Percentiles rank a stretch among this genome's conserved stretches.
Conservation (phyloP, 2,888 invertebrate species). For the Calephelis perditalis region DNA sequence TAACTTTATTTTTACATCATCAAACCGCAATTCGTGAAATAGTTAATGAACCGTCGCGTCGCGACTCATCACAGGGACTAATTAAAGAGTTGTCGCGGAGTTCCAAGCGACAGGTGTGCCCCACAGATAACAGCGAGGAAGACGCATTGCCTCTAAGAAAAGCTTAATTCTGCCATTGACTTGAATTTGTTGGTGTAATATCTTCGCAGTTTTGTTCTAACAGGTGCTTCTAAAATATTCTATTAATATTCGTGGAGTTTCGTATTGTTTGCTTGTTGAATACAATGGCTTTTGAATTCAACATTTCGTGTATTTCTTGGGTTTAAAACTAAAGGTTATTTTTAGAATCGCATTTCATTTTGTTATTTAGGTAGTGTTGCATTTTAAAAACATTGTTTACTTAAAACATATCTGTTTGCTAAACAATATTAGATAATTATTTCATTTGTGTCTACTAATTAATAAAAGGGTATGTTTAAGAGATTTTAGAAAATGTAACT, state of each 20-base stretch:
- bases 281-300: too few species aligned
- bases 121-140: conserved; percentile 45
- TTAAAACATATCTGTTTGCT: too few species aligned
- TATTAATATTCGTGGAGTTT: conserved; percentile 1
- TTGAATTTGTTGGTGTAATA: conserved; percentile 23
- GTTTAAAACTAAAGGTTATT: too few species aligned
- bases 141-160: conserved; percentile 44
- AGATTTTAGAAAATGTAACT: too few species aligned
- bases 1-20: conserved; percentile 32
- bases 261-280: background rate
- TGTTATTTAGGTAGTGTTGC: too few species aligned
- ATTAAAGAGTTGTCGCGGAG: conserved; percentile 58
- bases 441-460: too few species aligned
- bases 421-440: too few species aligned
- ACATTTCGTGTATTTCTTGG: too few species aligned
- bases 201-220: conserved; percentile 20
- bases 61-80: conserved; percentile 52
- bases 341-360: background rate
- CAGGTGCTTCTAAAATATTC: conserved; percentile 19
- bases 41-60: conserved; percentile 53
- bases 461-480: too few species aligned
- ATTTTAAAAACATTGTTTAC: too few species aligned
- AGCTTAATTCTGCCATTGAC: conserved; percentile 36
- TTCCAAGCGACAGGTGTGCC: conserved; percentile 56
- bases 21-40: conserved; percentile 52